Base-by-base conservation (phyloP, 2,113 vertebrate genomes). In the Ancistrus triradiatus region DNA sequence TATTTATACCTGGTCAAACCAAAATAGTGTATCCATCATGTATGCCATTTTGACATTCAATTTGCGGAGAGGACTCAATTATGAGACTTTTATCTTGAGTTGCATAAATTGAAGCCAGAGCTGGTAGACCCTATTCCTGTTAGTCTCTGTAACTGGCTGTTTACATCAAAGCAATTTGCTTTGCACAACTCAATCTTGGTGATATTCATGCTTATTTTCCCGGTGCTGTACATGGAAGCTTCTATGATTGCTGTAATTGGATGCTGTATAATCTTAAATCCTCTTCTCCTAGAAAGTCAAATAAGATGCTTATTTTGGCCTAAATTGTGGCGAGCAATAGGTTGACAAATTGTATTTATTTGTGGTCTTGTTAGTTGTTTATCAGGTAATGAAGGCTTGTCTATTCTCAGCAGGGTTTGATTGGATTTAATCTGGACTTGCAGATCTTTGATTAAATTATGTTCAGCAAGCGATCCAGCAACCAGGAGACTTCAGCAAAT, bases 41-140 rank as follows among this genome's bases (percentile, higher is more conserved):
- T 40, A 49, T 49, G 43, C 63, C 22, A 66, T 56, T 66, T 58
- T 66, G 43, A 48, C 27, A 27, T 66, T 66, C 63, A 49, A 58
- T 66, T 66, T 66, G 31, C 53, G 33, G 38, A 27, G 11, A 53
- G 22, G 44, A 66, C 38, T 66, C 31, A 66, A 58, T 66, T 58
- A 66, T 18, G 33, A 46, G 50, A 35, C 25, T 33, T 35, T 35
- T 44, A 31, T 31, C 22, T 51, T 40, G 17, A 52, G 48, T 43
- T 13, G 5, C n/a, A 22, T 28, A 63, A 31, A 63, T 43, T 9
- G 25, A 51, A 40, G n/a, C n/a, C n/a, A n/a, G n/a, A n/a, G n/a
- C n/a, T n/a, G n/a, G n/a, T n/a, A n/a, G n/a, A n/a, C n/a, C 14
- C 35, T 10, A 10, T 14, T 40, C 48, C 52, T 40, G 42, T 28